Percentiles rank a stretch among this genome's conserved stretches.
These are phyloP conservation scores for Melikaiella ostensackeni DNA, from an alignment of 2,888 invertebrate species.

Conservation along the genomic window DNA sequence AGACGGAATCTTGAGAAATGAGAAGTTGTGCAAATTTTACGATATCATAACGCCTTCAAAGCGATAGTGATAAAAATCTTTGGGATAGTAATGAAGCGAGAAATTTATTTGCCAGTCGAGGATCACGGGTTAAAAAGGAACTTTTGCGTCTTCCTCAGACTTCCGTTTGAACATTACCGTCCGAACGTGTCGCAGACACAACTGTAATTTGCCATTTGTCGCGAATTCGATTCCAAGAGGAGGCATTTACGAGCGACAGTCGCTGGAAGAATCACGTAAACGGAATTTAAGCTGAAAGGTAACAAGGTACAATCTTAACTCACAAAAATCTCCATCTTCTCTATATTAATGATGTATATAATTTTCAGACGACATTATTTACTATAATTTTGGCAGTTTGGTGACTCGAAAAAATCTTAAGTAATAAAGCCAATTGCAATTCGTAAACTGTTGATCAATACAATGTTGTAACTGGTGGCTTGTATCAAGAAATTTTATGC, in stretches of 20 bases:
- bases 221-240: conserved; percentile 57
- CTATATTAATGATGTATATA: conserved; percentile 29
- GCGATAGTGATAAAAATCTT: conserved; percentile 3
- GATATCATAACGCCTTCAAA: conserved; percentile 9
- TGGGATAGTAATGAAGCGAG: conserved; percentile 48
- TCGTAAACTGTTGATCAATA: neutral
- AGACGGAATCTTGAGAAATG: conserved; percentile 1
- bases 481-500: neutral
- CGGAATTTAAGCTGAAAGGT: conserved; percentile 31
- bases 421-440: neutral
- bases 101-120: conserved; percentile 44
- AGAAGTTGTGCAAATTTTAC: conserved; percentile 9
- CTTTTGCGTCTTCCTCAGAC: conserved; percentile 46
- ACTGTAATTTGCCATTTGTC: conserved; percentile 62
- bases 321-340: conserved; percentile 20
- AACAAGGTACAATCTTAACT: conserved; percentile 19
- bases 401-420: neutral
- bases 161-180: conserved; percentile 55
- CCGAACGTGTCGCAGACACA: conserved; percentile 45
- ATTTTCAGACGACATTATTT: conserved; percentile 22
- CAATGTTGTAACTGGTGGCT: neutral
- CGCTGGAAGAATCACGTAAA: conserved; percentile 31
- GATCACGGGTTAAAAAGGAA: conserved; percentile 18
- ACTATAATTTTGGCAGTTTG: neutral
- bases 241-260: conserved; percentile 58